These are phyloP conservation scores for Nycticryphes semicollaris DNA, from an alignment of 2,113 vertebrate species.

Conservation along the genomic window DNA sequence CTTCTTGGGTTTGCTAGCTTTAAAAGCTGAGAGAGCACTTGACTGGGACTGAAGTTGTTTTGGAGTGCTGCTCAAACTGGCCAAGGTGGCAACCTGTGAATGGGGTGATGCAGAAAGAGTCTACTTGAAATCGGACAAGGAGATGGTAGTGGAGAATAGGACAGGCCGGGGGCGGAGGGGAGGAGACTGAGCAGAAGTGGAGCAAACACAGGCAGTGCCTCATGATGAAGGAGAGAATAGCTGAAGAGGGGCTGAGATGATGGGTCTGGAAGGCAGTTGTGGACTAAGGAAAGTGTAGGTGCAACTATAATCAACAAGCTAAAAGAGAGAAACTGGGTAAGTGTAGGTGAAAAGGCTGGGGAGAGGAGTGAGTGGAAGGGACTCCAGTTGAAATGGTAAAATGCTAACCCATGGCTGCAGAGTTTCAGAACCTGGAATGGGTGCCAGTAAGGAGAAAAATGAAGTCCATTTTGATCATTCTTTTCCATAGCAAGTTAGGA, in stretches of 20 bases:
- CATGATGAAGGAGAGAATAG: neutral
- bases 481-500: neutral
- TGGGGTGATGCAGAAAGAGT: neutral
- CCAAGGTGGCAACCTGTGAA: neutral
- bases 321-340: neutral
- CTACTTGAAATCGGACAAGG: neutral
- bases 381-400: neutral
- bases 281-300: neutral
- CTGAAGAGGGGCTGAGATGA: neutral
- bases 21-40: neutral
- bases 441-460: neutral
- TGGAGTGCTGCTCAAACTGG: neutral
- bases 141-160: neutral
- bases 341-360: neutral
- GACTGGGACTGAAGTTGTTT: neutral
- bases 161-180: neutral
- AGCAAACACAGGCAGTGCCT: neutral
- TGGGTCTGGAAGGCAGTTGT: neutral
- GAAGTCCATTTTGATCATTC: neutral
- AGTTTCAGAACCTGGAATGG: neutral
- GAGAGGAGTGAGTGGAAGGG: too few species aligned
- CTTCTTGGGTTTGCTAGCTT: neutral
- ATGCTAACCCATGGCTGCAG: too few species aligned
- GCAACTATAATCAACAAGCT: neutral
- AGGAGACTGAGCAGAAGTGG: neutral